These are phyloP conservation scores for Syrphus vitripennis DNA, from an alignment of 2,888 invertebrate genomes.

Conservation along the genomic window DNA sequence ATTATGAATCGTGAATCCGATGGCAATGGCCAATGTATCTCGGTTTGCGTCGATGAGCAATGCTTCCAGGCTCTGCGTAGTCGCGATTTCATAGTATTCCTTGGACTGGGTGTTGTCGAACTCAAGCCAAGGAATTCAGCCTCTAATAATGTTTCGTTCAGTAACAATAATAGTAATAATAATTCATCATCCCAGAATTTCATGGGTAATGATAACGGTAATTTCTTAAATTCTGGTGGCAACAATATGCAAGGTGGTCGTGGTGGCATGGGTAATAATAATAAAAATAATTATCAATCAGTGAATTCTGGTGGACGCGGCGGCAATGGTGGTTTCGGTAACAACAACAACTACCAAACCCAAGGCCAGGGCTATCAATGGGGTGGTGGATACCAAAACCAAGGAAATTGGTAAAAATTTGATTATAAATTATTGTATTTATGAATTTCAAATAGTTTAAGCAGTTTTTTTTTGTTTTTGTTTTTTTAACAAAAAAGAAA, in stretches of 20 bases:
- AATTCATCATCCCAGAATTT: slow-evolving; percentile 10
- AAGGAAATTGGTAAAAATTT: slow-evolving; percentile 47
- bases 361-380: slow-evolving; percentile 33
- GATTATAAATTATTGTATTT: background rate
- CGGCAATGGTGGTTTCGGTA: background rate
- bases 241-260: slow-evolving; percentile 30
- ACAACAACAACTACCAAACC: background rate
- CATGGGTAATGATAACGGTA: background rate
- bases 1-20: slow-evolving; percentile 49
- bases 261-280: slow-evolving; percentile 30
- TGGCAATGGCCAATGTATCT: slow-evolving; percentile 53
- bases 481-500: background rate
- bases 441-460: background rate
- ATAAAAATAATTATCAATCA: slow-evolving; percentile 30
- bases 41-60: slow-evolving; percentile 62
- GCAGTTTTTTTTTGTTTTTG: too few relatives aligned
- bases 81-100: slow-evolving; percentile 59
- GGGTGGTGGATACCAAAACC: slow-evolving; percentile 38
- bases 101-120: slow-evolving; percentile 56
- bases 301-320: slow-evolving; percentile 37
- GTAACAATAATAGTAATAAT: too few relatives aligned
- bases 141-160: slow-evolving; percentile 6
- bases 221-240: background rate
- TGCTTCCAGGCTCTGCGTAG: slow-evolving; percentile 56
- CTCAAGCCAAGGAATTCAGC: slow-evolving; percentile 29